These are phyloP conservation scores for Drosophila parvula DNA, from an alignment of 1,140 invertebrate species.

Conservation along the genomic window DNA sequence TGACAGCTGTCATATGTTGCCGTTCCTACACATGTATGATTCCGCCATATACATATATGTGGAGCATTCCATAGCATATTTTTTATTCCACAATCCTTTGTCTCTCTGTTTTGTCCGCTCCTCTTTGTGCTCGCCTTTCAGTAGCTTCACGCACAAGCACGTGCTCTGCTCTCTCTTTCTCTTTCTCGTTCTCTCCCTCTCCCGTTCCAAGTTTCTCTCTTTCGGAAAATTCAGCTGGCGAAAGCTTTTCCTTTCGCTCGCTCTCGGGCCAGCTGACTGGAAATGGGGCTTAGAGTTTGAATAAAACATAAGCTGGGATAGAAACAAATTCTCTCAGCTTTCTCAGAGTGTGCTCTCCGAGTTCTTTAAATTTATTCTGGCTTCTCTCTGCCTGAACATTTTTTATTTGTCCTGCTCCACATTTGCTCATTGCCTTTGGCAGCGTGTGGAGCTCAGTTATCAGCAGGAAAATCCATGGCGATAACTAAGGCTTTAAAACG, in stretches of 20 bases:
- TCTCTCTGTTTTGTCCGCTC: conserved; percentile 37
- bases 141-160: conserved; percentile 31
- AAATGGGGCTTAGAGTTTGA: conserved; percentile 36
- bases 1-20: conserved; percentile 80
- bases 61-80: conserved; percentile 54
- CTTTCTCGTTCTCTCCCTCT: conserved; percentile 9
- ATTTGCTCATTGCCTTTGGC: conserved; percentile 59
- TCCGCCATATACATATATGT: conserved; percentile 1
- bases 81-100: conserved; percentile 44
- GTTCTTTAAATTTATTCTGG: conserved; percentile 27
- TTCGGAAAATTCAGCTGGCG: conserved; percentile 5
- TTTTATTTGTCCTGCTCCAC: conserved; percentile 57
- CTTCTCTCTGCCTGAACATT: conserved; percentile 45
- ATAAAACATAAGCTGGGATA: conserved; percentile 35
- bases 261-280: conserved; percentile 60
- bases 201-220: conserved; percentile 16
- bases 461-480: conserved; percentile 2
- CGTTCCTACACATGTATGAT: conserved; percentile 44
- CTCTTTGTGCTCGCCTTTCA: conserved; percentile 35
- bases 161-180: conserved; percentile 26
- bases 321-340: conserved; percentile 7
- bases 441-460: conserved; percentile 33
- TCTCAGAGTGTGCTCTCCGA: conserved; percentile 1
- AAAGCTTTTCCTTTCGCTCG: conserved; percentile 3
- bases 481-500: conserved; percentile 16